Percentiles rank a stretch among this genome's conserved stretches.
phyloP scores from a whole-genome alignment of 2,113 vertebrate species.

The Sander lucioperca region DNA sequence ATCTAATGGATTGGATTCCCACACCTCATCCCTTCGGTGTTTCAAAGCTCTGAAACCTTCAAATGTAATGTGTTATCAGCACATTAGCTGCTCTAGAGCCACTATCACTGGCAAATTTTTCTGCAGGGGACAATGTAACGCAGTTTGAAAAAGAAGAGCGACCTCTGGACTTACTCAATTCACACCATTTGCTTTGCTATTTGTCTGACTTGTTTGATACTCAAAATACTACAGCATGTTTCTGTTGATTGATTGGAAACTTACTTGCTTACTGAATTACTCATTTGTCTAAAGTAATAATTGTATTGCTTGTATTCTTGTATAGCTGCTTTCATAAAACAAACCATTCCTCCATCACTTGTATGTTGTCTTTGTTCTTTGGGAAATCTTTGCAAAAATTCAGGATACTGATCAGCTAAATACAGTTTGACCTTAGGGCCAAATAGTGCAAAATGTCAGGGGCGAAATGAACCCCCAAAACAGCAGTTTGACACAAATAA shows the following conservation, averaged over 20 bases:
- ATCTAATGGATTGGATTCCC: conserved; percentile 83
- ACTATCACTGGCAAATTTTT: conserved; percentile 51
- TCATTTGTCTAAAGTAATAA: neutral
- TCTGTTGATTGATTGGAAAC: neutral
- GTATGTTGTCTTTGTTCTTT: neutral
- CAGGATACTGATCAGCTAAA: neutral
- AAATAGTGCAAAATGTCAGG: neutral
- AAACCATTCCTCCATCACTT: neutral
- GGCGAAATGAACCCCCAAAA: conserved; percentile 1
- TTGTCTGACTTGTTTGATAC: neutral
- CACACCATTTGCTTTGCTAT: neutral
- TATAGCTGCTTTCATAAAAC: neutral
- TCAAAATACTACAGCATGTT: neutral
- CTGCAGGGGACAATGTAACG: conserved; percentile 49
- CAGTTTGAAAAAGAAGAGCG: conserved; percentile 43
- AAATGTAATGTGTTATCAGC: conserved; percentile 77
- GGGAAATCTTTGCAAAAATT: neutral
- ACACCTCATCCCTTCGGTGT: conserved; percentile 72
- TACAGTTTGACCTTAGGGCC: neutral
- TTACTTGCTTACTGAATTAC: neutral
- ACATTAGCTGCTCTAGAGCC: conserved; percentile 69
- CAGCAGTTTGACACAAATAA: conserved; percentile 36
- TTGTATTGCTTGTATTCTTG: neutral
- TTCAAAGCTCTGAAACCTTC: conserved; percentile 78
- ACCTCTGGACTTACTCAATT: conserved; percentile 60